Base-by-base conservation (phyloP, 2,888 invertebrate genomes). In the Selenia dentaria region DNA sequence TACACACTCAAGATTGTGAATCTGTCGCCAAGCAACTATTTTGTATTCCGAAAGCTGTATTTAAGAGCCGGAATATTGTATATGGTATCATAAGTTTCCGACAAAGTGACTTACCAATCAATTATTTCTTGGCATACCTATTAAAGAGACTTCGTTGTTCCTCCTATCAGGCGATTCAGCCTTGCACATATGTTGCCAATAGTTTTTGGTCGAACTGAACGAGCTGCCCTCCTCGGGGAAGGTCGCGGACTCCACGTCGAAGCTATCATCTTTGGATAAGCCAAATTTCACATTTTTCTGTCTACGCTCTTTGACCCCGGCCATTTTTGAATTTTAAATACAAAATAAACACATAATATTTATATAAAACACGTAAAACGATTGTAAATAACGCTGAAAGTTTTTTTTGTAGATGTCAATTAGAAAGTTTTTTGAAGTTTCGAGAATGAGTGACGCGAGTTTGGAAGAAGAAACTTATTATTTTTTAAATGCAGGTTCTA, bases 231-330 rank as follows among this genome's bases (percentile, higher is more conserved):
- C 84, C 6, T 83, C 82, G 1, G 67, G 59, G 11, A 62, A 67
- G 2, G 54, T 49, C 0, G 42, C 22, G 1, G 54, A 59, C 38
- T 78, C 82, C 42, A 75, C 66, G 1, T 76, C 75, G 9, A 62
- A 79, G 27, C 65, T 74, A 33, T 85, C 87, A 34, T 88, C 88
- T 37, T 85, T 86, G 0, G 82, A 82, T 3, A 87, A 24, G 0
- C 85, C 86, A 24, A 87, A 86, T 49, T 74, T 86, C 2, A 79
- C 83, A 39, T 79, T 82, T 38, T 79, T 86, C 54, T 77, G 75
- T 32, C 71, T 74, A 39, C 81, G 73, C 59, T 81, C 83, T 45
- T 76, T 77, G 0, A 56, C 36, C 13, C 57, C 48, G 25, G 70
- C 69, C 82, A 83, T 83, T 28, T 51, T 51, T 38, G 0, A 12